These are phyloP conservation scores for Cryptus armator DNA, from an alignment of 2,888 invertebrate species.

Conservation along the genomic window DNA sequence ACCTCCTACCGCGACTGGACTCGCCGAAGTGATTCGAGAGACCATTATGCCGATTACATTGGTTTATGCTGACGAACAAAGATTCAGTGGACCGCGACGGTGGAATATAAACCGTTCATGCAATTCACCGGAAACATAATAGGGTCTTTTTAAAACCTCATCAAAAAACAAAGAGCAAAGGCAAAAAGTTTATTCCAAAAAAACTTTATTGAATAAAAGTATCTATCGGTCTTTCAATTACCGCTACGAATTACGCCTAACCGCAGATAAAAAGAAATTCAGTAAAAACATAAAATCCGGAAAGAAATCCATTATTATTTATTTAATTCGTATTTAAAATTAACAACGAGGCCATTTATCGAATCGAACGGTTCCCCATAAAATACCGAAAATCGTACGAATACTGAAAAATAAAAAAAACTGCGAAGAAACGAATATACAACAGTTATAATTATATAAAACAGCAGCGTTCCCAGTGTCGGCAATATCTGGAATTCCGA, in stretches of 20 bases:
- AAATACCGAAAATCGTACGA: neutral
- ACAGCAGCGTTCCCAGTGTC: neutral
- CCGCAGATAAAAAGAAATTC: no score
- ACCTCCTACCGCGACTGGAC: neutral
- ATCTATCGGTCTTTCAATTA: no score
- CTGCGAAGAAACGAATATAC: neutral
- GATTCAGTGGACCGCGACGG: no score
- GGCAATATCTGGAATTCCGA: neutral
- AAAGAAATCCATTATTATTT: neutral
- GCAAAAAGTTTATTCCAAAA: no score
- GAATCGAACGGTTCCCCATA: neutral
- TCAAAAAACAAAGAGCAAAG: no score
- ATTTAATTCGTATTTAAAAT: neutral
- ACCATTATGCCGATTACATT: neutral
- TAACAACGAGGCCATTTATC: neutral
- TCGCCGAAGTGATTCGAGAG: neutral
- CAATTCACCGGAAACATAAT: no score
- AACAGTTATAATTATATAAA: neutral
- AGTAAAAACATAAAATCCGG: neutral
- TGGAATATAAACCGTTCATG: no score
- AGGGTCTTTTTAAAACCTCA: no score
- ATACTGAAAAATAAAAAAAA: neutral
- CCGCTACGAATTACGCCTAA: no score
- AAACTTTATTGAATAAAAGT: no score
- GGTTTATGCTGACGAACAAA: no score